A percentile compares a stretch with the other conserved stretches of the same genome.
These are phyloP conservation scores for Stenchaetothrips biformis DNA, from an alignment of 2,888 invertebrate genomes.

Conservation along the genomic window DNA sequence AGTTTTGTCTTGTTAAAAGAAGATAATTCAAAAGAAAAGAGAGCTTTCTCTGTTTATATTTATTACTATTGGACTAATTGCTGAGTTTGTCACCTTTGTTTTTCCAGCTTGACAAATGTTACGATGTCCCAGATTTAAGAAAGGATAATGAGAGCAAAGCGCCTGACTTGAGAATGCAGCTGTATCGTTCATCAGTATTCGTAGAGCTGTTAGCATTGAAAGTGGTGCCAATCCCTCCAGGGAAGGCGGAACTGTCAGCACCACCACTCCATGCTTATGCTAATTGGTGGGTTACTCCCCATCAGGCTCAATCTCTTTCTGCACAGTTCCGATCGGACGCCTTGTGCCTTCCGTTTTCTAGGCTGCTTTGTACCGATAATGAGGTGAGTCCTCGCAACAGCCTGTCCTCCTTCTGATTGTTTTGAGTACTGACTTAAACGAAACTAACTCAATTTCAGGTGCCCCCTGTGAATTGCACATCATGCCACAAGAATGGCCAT, in stretches of 20 bases:
- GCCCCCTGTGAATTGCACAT: constrained; percentile 45
- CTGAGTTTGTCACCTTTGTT: not conserved
- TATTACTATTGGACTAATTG: not conserved
- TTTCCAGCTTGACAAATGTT: not conserved
- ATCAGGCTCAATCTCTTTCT: constrained; percentile 35
- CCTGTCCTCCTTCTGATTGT: constrained; percentile 28
- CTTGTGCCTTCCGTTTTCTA: constrained; percentile 41
- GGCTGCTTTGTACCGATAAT: constrained; percentile 40
- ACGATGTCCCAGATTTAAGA: not conserved
- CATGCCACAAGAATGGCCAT: constrained; percentile 51
- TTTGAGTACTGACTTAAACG: not conserved
- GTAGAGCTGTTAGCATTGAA: not conserved
- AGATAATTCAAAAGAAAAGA: not conserved
- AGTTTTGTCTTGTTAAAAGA: not conserved
- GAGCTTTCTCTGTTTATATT: not conserved
- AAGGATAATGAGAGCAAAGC: not conserved
- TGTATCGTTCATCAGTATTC: not conserved
- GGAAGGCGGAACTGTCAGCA: too few species aligned
- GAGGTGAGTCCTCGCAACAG: constrained; percentile 38
- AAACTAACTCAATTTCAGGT: constrained; percentile 32
- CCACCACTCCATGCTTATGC: constrained; percentile 22
- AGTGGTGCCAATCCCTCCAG: not conserved
- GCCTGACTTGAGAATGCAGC: not conserved
- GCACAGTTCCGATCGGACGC: constrained; percentile 38
- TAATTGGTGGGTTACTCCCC: constrained; percentile 29